Conservation (phyloP, 1,140 invertebrate genomes). For the Eurosta solidaginis region DNA sequence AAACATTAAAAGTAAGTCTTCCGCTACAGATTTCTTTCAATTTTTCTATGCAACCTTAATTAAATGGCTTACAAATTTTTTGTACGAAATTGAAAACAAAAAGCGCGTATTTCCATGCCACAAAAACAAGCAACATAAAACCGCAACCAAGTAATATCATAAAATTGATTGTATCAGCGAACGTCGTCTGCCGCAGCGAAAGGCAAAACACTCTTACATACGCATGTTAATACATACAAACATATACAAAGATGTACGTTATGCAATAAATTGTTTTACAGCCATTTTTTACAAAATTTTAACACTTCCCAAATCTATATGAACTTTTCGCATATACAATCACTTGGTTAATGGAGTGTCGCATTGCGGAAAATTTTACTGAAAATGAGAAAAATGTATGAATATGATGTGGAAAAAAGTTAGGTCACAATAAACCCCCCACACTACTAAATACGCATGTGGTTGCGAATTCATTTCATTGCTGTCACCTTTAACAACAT, state of each 20-base stretch:
- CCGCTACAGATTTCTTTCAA: too few species aligned
- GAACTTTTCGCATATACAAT: background rate
- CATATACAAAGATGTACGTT: background rate
- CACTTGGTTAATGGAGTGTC: too few species aligned
- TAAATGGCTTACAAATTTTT: too few species aligned
- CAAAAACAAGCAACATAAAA: background rate
- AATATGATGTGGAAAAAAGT: too few species aligned
- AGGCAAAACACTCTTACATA: background rate
- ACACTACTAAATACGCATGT: background rate
- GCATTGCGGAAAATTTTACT: too few species aligned
- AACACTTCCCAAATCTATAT: too few species aligned
- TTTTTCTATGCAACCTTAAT: too few species aligned
- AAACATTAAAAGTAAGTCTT: too few species aligned
- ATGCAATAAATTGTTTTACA: background rate
- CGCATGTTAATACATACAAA: background rate
- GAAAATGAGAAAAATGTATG: too few species aligned
- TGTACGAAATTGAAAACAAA: too few species aligned
- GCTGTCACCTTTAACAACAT: too few species aligned
- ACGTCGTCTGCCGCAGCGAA: background rate
- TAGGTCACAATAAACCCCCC: background rate
- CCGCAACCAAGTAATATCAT: constrained; percentile 1
- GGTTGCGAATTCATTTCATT: background rate
- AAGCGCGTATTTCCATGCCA: background rate
- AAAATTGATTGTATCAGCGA: constrained; percentile 1
- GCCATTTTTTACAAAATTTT: background rate